Base-by-base conservation (phyloP, 2,797 vertebrate genomes). In the Macropodus opercularis region DNA sequence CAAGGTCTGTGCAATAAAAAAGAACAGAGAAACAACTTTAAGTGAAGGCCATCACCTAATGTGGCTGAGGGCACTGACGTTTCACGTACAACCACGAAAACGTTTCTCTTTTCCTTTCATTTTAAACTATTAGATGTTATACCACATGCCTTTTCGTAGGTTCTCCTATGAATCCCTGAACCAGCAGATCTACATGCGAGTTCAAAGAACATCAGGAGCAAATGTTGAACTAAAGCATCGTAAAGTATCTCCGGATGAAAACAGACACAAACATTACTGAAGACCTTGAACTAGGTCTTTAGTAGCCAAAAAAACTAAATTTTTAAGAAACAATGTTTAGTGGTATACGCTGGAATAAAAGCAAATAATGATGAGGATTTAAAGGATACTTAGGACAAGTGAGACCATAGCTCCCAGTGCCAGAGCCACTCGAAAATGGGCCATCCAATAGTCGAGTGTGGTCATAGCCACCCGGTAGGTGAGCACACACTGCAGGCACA, bases 371-470 rank as follows among this genome's bases (percentile, higher is more conserved):
- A 18, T 8, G n/a, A 10, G 22, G 35, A 21, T 1, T 22, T 8
- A 38, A 92, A 96, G 95, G 96, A 97, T 97, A 96, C 94, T 96
- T 86, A 97, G 92, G 78, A 97, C 88, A 2, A 97, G 90, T 26
- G 94, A 92, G 49, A 95, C 69, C 85, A 96, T 93, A 72, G 95
- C 95, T 29, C 91, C 91, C 40, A 77, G 55, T 21, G 94, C 92
- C 53, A 97, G 92, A 43, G 91, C 91, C n/a, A 94, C 94, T 6
- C 96, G 87, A 40, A 95, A 86, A 27, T 96, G 93, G 46, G 94
- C 94, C 92, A 96, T 91, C 89, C 94, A 95, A 86, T 94, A 93
- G 85, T 97, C 95, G 3, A 95, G 92, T 19, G 93, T 80, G 0
- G 93, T 93, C 18, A 90, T 61, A 3, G 96, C 94, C 51, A 93